Conservation (phyloP, 2,797 vertebrate species). For the Sebastes nivosus region DNA sequence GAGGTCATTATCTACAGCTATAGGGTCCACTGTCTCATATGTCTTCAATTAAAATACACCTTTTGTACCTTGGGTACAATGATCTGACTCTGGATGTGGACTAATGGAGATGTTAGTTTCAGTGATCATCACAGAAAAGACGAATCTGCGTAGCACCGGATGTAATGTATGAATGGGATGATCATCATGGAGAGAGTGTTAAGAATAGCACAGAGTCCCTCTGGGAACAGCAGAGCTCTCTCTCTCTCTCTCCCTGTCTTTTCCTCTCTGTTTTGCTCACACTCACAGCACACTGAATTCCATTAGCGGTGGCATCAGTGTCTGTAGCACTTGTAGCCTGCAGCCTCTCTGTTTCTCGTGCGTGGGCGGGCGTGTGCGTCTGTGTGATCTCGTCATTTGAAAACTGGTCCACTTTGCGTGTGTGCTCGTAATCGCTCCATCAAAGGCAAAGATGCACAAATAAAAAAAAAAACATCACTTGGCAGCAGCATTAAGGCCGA, state of each 20-base stretch:
- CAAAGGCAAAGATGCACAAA: neutral
- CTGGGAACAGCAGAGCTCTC: slow-evolving; percentile 30
- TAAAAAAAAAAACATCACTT: neutral
- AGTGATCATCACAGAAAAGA: neutral
- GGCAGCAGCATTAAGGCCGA: neutral
- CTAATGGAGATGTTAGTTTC: neutral
- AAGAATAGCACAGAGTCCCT: slow-evolving; percentile 59
- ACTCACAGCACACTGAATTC: slow-evolving; percentile 54
- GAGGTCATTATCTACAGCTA: slow-evolving; percentile 14
- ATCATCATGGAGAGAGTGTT: slow-evolving; percentile 43
- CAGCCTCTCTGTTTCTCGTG: slow-evolving; percentile 32
- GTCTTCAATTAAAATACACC: slow-evolving; percentile 9
- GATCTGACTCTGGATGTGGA: neutral
- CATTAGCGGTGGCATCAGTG: slow-evolving; percentile 65
- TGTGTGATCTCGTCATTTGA: slow-evolving; percentile 53
- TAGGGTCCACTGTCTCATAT: neutral
- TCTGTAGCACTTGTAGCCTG: slow-evolving; percentile 62
- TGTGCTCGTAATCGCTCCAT: neutral
- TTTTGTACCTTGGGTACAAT: neutral
- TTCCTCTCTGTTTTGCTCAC: slow-evolving; percentile 51
- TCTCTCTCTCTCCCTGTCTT: slow-evolving; percentile 28
- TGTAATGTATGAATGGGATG: slow-evolving; percentile 56
- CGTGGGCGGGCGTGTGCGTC: slow-evolving; percentile 3
- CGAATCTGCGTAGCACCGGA: slow-evolving; percentile 3
- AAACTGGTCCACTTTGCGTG: neutral